phyloP scores from a whole-genome alignment of 1,140 invertebrate genomes.

The Pteromalus puparum region DNA sequence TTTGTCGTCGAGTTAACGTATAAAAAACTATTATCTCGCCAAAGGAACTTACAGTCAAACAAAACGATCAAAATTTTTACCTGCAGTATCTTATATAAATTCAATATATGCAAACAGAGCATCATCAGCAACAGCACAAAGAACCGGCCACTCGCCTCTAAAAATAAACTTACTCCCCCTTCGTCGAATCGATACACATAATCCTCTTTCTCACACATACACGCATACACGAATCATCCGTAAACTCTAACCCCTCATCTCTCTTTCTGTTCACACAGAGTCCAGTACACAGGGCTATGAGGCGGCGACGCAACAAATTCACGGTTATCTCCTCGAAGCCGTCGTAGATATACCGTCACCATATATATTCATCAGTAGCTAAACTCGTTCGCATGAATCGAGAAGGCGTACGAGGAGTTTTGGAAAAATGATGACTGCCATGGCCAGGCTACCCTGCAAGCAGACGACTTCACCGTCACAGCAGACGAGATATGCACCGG shows the following conservation, averaged over 20 bases:
- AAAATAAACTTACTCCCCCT: not conserved
- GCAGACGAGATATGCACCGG: constrained; percentile 57
- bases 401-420: constrained; percentile 15
- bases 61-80: too few relatives aligned
- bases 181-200: not conserved
- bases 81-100: too few relatives aligned
- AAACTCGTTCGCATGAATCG: constrained; percentile 10
- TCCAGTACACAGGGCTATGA: constrained; percentile 61
- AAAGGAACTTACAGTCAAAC: too few relatives aligned
- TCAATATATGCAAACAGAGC: too few relatives aligned
- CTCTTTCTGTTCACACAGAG: not conserved
- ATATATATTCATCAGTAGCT: not conserved
- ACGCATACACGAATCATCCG: not conserved
- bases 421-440: constrained; percentile 73
- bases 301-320: constrained; percentile 68
- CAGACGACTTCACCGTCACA: constrained; percentile 69
- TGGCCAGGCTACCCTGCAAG: constrained; percentile 74
- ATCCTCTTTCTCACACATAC: not conserved
- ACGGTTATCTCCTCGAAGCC: constrained; percentile 18
- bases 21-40: too few relatives aligned
- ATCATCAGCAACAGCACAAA: too few relatives aligned
- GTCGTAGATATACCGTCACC: not conserved
- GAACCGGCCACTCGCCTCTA: not conserved
- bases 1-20: too few relatives aligned
- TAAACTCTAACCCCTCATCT: not conserved